A percentile compares a stretch with the other conserved stretches of the same genome.
Conservation (phyloP, 2,797 vertebrate genomes). For the Tiaroga cobitis region DNA sequence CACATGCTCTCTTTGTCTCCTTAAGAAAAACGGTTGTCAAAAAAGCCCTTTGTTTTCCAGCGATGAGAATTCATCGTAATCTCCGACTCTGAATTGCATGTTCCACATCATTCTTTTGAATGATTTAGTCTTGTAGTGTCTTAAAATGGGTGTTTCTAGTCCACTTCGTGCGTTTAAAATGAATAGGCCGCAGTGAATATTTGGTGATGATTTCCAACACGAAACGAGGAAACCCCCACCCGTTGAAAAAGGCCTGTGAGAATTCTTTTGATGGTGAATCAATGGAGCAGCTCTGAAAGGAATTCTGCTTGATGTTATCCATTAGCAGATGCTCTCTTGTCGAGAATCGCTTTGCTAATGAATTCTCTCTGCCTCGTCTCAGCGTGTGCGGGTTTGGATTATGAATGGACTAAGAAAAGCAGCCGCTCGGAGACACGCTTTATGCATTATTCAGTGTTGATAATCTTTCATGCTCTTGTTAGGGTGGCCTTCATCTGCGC, state of each 20-base stretch:
- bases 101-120: neutral
- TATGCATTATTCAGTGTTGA: slow-evolving; percentile 31
- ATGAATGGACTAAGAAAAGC: slow-evolving; percentile 31
- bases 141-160: neutral
- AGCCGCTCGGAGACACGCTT: neutral
- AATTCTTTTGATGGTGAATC: slow-evolving; percentile 30
- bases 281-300: slow-evolving; percentile 43
- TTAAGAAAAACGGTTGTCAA: neutral
- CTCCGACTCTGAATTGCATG: neutral
- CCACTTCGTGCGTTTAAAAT: no score
- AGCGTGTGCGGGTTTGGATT: slow-evolving; percentile 26
- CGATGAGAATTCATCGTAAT: neutral
- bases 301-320: slow-evolving; percentile 43
- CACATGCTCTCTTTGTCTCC: slow-evolving; percentile 12
- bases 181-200: slow-evolving; percentile 8
- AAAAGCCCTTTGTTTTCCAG: slow-evolving; percentile 21
- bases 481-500: slow-evolving; percentile 66
- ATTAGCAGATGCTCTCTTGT: slow-evolving; percentile 41
- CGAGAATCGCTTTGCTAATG: slow-evolving; percentile 19
- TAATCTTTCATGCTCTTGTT: slow-evolving; percentile 25
- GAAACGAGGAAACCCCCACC: neutral
- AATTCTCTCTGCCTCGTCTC: slow-evolving; percentile 38
- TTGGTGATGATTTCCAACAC: slow-evolving; percentile 4
- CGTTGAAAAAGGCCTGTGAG: slow-evolving; percentile 23
- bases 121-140: neutral